phyloP scores from a whole-genome alignment of 2,113 vertebrate genomes.

The Ancistrus triradiatus region DNA sequence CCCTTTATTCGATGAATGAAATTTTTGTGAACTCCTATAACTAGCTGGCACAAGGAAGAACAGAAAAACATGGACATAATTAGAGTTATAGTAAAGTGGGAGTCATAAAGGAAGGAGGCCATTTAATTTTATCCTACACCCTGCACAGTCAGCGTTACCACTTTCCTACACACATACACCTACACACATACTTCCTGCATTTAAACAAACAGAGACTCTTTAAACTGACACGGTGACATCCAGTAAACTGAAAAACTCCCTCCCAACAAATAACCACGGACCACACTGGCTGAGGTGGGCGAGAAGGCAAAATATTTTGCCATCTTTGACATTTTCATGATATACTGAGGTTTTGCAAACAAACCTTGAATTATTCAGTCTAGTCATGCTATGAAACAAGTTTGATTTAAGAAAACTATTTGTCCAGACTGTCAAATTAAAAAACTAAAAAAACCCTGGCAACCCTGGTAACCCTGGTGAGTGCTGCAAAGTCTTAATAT shows the following conservation, averaged over 20 bases:
- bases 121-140: slow-evolving; percentile 26
- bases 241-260: neutral
- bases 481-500: too few species aligned
- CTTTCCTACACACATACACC: slow-evolving; percentile 5
- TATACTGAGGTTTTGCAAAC: too few species aligned
- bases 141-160: neutral
- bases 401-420: too few species aligned
- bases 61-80: slow-evolving; percentile 19
- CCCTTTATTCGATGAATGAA: too few species aligned
- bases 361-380: too few species aligned
- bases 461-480: too few species aligned
- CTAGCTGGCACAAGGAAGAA: slow-evolving; percentile 3
- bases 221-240: too few species aligned
- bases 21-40: neutral
- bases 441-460: too few species aligned
- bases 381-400: too few species aligned
- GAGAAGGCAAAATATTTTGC: neutral
- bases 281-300: neutral
- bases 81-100: slow-evolving; percentile 11
- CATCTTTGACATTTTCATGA: too few species aligned
- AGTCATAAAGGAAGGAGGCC: slow-evolving; percentile 14
- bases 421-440: too few species aligned
- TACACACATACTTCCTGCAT: neutral
- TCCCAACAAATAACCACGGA: neutral
- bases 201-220: slow-evolving; percentile 4